phyloP scores from a whole-genome alignment of 2,888 invertebrate species.

The Thereva nobilitata region DNA sequence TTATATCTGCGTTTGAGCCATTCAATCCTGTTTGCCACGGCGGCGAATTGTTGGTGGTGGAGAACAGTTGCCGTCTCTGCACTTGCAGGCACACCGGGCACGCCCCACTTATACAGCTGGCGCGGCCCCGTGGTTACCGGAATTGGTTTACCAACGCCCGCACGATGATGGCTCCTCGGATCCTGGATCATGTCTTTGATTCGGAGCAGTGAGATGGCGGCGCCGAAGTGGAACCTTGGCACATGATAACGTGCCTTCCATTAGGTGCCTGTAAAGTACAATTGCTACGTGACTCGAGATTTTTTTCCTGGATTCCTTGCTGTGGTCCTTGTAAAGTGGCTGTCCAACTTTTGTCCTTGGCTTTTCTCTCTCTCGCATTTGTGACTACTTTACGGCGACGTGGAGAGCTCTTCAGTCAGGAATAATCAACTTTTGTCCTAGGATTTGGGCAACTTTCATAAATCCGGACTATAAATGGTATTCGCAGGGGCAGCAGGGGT shows the following conservation, averaged over 20 bases:
- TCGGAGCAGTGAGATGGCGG: no score
- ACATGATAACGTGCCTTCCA: not conserved
- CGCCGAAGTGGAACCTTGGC: no score
- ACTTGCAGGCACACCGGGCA: not conserved
- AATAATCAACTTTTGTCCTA: slow-evolving; percentile 12
- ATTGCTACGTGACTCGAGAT: slow-evolving; percentile 18
- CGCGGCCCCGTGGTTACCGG: not conserved
- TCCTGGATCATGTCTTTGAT: no score
- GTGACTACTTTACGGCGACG: slow-evolving; percentile 18
- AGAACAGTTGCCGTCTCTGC: no score
- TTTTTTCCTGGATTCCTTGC: slow-evolving; percentile 11
- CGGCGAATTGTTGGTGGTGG: not conserved
- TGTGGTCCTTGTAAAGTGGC: slow-evolving; percentile 19
- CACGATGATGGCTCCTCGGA: no score
- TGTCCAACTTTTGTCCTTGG: slow-evolving; percentile 7
- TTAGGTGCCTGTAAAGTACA: slow-evolving; percentile 20
- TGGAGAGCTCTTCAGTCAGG: slow-evolving; percentile 11
- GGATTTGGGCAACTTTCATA: slow-evolving; percentile 2
- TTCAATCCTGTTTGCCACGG: not conserved
- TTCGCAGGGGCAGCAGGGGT: not conserved
- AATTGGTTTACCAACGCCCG: no score
- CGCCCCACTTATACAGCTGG: not conserved
- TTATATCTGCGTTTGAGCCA: slow-evolving; percentile 5
- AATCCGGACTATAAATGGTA: not conserved
- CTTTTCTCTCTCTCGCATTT: slow-evolving; percentile 10